Conservation (phyloP, 2,888 invertebrate genomes). For the Callyntrura guangdongensis region DNA sequence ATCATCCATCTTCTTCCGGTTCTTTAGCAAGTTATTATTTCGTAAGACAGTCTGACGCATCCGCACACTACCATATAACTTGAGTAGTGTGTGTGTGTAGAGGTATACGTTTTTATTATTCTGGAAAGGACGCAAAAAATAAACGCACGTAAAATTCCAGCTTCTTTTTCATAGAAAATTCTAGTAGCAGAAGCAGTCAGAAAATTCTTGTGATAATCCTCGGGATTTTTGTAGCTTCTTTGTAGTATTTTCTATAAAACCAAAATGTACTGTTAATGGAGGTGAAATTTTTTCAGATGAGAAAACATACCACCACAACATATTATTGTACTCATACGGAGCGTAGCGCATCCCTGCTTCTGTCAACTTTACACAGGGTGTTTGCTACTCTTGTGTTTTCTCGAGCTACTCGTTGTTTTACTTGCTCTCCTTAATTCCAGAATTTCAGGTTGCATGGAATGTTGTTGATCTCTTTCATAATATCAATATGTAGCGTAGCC, state of each 20-base stretch:
- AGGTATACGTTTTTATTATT: neutral
- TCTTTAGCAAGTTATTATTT: slow-evolving; percentile 54
- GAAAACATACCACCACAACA: slow-evolving; percentile 33
- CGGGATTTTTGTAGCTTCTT: slow-evolving; percentile 57
- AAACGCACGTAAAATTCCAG: no score
- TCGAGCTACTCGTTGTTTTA: no score
- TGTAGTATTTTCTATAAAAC: slow-evolving; percentile 24
- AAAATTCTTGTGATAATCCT: slow-evolving; percentile 57
- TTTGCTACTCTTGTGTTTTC: neutral
- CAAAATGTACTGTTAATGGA: slow-evolving; percentile 60
- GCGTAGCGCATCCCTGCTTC: no score
- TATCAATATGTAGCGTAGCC: neutral
- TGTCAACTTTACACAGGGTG: no score
- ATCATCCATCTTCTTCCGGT: slow-evolving; percentile 75
- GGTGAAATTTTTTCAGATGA: slow-evolving; percentile 65
- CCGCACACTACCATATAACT: no score
- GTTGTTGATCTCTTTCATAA: slow-evolving; percentile 17
- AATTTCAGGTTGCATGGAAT: no score
- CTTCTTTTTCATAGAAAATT: slow-evolving; percentile 12
- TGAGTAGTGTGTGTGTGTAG: neutral
- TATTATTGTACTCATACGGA: no score
- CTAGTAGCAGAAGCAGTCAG: neutral
- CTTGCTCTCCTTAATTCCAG: no score
- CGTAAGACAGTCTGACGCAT: slow-evolving; percentile 52
- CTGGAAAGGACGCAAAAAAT: neutral